Evolutionary conservation across 2,888 invertebrate species (phyloP).

Genomic region (Herminia tarsipennalis): DNA sequence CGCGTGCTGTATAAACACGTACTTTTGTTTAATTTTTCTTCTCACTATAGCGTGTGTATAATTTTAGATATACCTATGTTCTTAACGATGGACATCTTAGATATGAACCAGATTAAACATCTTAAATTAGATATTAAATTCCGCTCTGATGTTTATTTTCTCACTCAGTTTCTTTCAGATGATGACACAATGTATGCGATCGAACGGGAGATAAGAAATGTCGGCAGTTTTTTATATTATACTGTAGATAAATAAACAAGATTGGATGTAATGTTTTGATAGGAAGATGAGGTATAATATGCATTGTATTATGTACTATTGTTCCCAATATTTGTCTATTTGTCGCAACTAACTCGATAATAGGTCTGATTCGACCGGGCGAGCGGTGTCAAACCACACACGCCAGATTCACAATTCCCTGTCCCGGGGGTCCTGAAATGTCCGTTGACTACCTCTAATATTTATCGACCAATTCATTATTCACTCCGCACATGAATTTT

Average conservation of each 20-base stretch:
- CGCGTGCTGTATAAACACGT: no score
- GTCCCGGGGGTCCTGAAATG: slow-evolving; percentile 13
- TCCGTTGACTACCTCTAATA: slow-evolving; percentile 1
- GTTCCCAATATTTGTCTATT: slow-evolving; percentile 44
- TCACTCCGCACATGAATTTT: neutral
- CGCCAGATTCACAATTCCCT: slow-evolving; percentile 17
- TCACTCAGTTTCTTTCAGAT: neutral
- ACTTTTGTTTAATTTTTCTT: slow-evolving; percentile 14
- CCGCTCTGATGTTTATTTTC: neutral
- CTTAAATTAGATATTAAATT: slow-evolving; percentile 1
- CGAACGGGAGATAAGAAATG: neutral
- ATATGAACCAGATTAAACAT: neutral
- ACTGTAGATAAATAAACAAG: neutral
- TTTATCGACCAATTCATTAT: neutral
- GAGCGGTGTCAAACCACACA: slow-evolving; percentile 14
- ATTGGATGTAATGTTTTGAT: neutral
- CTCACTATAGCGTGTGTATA: slow-evolving; percentile 5
- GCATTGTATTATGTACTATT: slow-evolving; percentile 24
- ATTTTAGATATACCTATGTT: slow-evolving; percentile 18
- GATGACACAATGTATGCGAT: neutral
- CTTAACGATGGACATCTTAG: slow-evolving; percentile 1
- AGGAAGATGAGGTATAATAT: slow-evolving; percentile 5
- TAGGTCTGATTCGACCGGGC: slow-evolving; percentile 27
- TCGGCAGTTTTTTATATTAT: neutral
- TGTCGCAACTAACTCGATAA: slow-evolving; percentile 42